Evolutionary conservation across 2,113 vertebrate species (phyloP).

Genomic region (cattle (Bos taurus)): DNA sequence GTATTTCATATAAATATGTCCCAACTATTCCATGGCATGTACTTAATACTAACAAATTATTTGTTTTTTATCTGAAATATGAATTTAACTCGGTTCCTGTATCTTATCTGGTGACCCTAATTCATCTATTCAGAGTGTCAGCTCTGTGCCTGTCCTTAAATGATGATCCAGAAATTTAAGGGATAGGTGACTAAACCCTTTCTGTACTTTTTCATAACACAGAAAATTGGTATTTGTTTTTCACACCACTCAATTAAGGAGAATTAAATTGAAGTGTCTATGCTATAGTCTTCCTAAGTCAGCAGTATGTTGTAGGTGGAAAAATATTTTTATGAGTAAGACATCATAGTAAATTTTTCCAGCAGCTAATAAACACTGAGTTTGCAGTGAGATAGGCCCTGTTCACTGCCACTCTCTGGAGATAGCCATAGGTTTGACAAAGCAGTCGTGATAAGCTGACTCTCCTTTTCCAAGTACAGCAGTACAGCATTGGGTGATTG

Average conservation of each 20-base stretch:
- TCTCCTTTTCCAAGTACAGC: background rate
- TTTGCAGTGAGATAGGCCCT: background rate
- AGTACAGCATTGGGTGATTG: too few species aligned
- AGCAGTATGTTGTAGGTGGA: background rate
- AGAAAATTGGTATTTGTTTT: slow-evolving; percentile 69
- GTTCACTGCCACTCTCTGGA: background rate
- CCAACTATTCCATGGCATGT: background rate
- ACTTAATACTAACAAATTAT: background rate
- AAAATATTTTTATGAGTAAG: background rate
- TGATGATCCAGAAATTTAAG: slow-evolving; percentile 55
- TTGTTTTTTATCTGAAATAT: background rate
- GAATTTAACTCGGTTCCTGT: background rate
- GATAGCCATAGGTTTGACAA: background rate
- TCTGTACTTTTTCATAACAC: slow-evolving; percentile 55
- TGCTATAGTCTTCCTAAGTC: slow-evolving; percentile 10
- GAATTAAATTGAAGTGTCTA: slow-evolving; percentile 54
- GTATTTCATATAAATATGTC: background rate
- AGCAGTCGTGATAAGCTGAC: fast-evolving
- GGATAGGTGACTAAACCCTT: slow-evolving; percentile 40
- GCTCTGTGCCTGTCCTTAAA: slow-evolving; percentile 10
- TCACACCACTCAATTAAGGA: slow-evolving; percentile 61
- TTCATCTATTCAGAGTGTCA: background rate
- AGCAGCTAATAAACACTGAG: slow-evolving; percentile 56
- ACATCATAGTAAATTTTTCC: slow-evolving; percentile 45
- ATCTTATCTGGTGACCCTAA: background rate